Evolutionary conservation across 37 sponge, comb jelly and placozoan species (phyloP), one percentile per base, ranked within the genome.

Genomic region (Ephydatia muelleri): DNA sequence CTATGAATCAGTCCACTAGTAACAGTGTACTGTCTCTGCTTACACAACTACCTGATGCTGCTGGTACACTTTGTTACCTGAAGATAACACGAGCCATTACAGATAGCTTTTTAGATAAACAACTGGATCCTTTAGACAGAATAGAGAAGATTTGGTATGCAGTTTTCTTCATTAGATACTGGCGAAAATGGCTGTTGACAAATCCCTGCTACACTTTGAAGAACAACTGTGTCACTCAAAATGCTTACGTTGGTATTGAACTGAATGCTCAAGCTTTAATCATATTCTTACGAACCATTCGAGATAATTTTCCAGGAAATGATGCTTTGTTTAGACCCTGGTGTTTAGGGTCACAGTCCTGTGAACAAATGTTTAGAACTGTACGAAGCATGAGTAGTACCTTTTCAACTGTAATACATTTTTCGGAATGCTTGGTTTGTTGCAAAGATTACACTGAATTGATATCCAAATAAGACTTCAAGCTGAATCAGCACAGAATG

Each of bases 271-370:
- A 86, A 72, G 74, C 87, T 11, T 33, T 86, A 29, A 72, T 86
- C 27, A 78, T 33, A 40, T 66, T 82, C 32, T 19, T 86, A 2
- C 33, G 38, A 26, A 82, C 78, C 12, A 3, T 86, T 48, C 32
- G 68, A 23, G 70, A 77, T 72, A 29, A 64, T 25, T 8, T 65
- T 48, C 11, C 4, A 43, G 47, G 47, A 43, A 43, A 79, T 64
- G 37, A 22, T 43, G 70, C 80, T 3, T 75, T 14, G 25, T 89
- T 85, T 75, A 49, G 80, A 19, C 87, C 92, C 35, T 87, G 92
- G 92, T 4, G 80, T 76, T 57, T 91, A 27, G 92, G 87, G 1
- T 91, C 88, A 1, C 87, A 91, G 64, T 72, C 84, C 3, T 91
- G 92, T 83, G 92, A 87, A 70, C 66, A 80, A 39, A 74, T 76